Evolutionary conservation across 2,113 vertebrate genomes (phyloP).

Genomic region (Pimephales promelas): DNA sequence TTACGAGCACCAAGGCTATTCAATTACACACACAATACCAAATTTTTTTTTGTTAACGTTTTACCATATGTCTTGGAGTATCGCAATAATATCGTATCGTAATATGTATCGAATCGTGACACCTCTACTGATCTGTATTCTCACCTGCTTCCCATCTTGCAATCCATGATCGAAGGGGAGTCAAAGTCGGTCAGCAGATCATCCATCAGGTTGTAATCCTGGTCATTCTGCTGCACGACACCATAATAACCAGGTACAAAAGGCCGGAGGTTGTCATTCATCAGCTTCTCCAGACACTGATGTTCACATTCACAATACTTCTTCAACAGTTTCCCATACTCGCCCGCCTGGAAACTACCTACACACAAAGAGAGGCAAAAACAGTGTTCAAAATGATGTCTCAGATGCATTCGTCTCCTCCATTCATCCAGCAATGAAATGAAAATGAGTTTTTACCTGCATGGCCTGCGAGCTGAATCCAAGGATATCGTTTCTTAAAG

Average conservation of each 20-base stretch:
- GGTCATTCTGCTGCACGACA: constrained; percentile 75
- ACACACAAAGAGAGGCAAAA: not conserved
- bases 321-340: constrained; percentile 84
- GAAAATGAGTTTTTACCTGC: constrained; percentile 73
- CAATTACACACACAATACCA: no score
- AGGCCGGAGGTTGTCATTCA: constrained; percentile 76
- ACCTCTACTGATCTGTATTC: not conserved
- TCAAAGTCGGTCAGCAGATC: constrained; percentile 86
- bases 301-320: constrained; percentile 85
- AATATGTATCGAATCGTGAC: no score
- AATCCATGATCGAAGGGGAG: constrained; percentile 91
- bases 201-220: constrained; percentile 89
- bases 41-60: no score
- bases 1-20: no score
- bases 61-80: no score
- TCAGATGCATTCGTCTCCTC: not conserved
- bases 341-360: constrained; percentile 89
- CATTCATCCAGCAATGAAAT: no score
- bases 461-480: constrained; percentile 91
- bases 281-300: constrained; percentile 82
- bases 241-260: constrained; percentile 87
- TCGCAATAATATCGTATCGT: no score
- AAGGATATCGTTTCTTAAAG: constrained; percentile 85
- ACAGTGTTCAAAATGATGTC: not conserved
- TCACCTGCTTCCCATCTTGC: constrained; percentile 92